Conservation (phyloP, 2,797 vertebrate species). For the Podargus strigoides region DNA sequence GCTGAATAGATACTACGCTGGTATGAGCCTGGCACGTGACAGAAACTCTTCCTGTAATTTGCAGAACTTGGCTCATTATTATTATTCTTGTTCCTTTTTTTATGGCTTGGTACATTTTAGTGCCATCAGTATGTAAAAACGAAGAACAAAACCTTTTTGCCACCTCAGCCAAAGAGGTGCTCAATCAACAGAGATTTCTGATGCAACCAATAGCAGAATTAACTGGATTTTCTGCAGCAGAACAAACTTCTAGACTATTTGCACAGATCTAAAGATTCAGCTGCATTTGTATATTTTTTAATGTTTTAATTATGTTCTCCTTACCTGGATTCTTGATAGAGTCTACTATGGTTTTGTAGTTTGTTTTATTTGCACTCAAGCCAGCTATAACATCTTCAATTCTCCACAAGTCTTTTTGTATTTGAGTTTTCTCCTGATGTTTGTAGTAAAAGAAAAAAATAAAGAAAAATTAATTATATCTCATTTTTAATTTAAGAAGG, state of each 20-base stretch:
- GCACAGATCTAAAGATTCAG: background rate
- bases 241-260: background rate
- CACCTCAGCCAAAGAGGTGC: background rate
- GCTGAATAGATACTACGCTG: background rate
- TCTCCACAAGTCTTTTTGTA: constrained; percentile 96
- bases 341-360: constrained; percentile 92
- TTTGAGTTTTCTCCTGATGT: constrained; percentile 88
- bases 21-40: background rate
- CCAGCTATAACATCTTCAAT: constrained; percentile 96
- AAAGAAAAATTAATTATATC: background rate
- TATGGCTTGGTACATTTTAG: background rate
- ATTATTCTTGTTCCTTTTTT: background rate
- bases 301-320: background rate
- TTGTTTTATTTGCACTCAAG: constrained; percentile 92
- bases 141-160: background rate
- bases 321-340: constrained; percentile 97
- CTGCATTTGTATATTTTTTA: background rate
- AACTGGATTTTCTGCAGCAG: background rate
- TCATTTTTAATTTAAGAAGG: background rate
- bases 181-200: background rate
- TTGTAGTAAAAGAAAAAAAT: background rate
- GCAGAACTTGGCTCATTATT: background rate
- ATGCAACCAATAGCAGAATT: background rate
- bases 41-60: background rate
- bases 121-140: background rate